These are phyloP conservation scores for Prunella himalayana DNA, from an alignment of 2,113 vertebrate genomes.

Conservation along the genomic window DNA sequence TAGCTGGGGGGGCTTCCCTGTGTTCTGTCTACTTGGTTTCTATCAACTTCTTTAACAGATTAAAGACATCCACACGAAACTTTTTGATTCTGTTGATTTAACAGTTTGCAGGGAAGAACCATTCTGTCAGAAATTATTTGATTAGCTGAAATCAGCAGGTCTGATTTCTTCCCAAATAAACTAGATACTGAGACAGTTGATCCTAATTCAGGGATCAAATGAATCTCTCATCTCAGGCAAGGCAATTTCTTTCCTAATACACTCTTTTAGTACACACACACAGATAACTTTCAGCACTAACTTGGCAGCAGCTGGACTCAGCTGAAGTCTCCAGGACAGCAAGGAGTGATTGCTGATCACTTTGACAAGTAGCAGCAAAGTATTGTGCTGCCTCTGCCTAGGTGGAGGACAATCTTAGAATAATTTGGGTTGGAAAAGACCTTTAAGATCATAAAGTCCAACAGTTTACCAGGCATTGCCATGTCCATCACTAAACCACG, in stretches of 20 bases:
- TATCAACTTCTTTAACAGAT: neutral
- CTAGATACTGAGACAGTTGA: neutral
- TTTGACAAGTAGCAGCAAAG: neutral
- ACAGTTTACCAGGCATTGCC: neutral
- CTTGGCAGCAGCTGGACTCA: neutral
- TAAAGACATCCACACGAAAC: neutral
- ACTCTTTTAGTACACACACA: neutral
- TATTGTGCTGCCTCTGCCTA: rapidly evolving
- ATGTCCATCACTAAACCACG: neutral
- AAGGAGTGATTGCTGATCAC: neutral
- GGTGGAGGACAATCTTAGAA: neutral
- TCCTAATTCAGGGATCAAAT: neutral
- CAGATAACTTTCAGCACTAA: neutral
- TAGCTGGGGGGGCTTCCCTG: neutral
- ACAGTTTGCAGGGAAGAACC: neutral
- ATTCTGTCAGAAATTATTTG: neutral
- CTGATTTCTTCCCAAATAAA: neutral
- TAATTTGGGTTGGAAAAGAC: neutral
- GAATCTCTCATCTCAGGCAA: rapidly evolving
- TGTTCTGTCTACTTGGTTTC: neutral
- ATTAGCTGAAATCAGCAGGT: neutral
- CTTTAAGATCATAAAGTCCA: neutral
- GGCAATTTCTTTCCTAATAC: neutral
- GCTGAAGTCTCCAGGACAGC: neutral
- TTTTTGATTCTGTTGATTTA: neutral